Conservation (phyloP, 2,888 invertebrate species). For the Tuberolachnus salignus region DNA sequence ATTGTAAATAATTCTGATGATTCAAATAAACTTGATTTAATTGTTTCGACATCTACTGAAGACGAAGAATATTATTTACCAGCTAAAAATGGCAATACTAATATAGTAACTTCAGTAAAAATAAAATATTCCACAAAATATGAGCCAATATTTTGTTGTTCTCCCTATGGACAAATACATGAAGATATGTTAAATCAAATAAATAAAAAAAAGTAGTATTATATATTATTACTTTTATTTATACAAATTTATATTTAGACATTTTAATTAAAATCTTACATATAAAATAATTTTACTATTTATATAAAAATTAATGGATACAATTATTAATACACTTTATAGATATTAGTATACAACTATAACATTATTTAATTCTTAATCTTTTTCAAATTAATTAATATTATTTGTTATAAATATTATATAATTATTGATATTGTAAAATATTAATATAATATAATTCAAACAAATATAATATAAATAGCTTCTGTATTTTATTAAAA, state of each 20-base stretch:
- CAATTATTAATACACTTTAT: neutral
- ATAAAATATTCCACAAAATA: neutral
- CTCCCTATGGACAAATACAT: conserved; percentile 12
- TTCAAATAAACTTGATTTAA: no score
- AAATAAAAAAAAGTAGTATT: neutral
- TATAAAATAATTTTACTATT: neutral
- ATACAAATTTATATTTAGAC: neutral
- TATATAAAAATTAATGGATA: neutral
- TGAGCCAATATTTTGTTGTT: neutral
- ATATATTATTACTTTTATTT: neutral
- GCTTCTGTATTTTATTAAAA: no score
- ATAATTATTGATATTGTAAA: no score
- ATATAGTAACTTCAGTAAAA: neutral
- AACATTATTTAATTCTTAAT: neutral
- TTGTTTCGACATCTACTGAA: neutral
- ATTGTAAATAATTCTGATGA: no score
- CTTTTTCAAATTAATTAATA: no score
- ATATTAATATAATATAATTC: no score
- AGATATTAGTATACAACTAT: no score
- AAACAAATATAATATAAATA: no score
- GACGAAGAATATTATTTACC: neutral
- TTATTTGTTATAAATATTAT: no score
- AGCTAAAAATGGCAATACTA: neutral
- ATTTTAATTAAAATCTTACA: neutral
- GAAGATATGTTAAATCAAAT: conserved; percentile 28